Evolutionary conservation across 2,888 invertebrate species (phyloP).

Genomic region (Rhynchonema sp.): DNA sequence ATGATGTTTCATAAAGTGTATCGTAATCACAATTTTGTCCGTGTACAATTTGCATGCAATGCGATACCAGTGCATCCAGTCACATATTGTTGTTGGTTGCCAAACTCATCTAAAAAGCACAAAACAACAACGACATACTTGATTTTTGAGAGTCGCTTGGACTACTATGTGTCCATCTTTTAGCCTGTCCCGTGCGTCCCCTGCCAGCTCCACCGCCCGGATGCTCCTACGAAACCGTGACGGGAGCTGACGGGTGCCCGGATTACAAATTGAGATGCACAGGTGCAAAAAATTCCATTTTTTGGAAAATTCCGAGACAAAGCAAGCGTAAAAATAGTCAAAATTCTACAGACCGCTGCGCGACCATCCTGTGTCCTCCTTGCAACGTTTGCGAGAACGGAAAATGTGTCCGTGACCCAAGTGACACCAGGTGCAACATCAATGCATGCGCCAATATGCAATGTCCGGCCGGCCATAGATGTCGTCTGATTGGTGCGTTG

Average conservation of each 20-base stretch:
- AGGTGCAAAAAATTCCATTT: neutral
- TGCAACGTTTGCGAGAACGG: neutral
- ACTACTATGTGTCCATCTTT: neutral
- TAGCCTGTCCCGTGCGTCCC: neutral
- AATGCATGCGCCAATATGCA: neutral
- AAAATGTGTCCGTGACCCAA: conserved; percentile 14
- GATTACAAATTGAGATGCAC: neutral
- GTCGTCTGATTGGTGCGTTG: too few relatives aligned
- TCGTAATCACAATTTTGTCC: too few relatives aligned
- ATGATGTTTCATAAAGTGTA: too few relatives aligned
- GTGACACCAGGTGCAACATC: conserved; percentile 23
- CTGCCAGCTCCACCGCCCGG: neutral
- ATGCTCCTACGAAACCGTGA: neutral
- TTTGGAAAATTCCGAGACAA: too few relatives aligned
- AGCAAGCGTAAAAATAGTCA: neutral
- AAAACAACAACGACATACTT: too few relatives aligned
- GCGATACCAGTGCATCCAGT: too few relatives aligned
- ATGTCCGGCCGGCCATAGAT: neutral
- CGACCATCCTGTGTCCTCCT: neutral
- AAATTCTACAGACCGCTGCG: neutral
- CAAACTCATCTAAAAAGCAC: too few relatives aligned
- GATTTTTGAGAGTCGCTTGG: too few relatives aligned
- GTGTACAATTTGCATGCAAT: too few relatives aligned
- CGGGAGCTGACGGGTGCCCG: neutral
- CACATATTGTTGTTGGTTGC: too few relatives aligned